These are phyloP conservation scores for Chionis minor DNA, from an alignment of 2,113 vertebrate species.

Conservation along the genomic window DNA sequence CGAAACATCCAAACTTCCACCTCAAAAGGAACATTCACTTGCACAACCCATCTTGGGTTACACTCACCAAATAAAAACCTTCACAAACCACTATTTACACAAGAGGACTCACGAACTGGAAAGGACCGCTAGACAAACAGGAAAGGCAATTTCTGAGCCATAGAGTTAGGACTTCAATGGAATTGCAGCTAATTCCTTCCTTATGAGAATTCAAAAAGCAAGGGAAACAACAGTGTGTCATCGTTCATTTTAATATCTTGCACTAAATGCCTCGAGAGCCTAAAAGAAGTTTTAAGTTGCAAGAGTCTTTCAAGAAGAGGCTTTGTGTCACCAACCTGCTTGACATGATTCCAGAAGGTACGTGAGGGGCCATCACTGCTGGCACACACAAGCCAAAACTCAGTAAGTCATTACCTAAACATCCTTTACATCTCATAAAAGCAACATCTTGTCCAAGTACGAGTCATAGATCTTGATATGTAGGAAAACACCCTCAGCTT, in stretches of 20 bases:
- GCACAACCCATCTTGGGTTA: neutral
- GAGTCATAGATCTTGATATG: neutral
- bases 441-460: neutral
- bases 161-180: neutral
- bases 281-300: neutral
- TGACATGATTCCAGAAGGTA: neutral
- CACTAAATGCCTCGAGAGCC: neutral
- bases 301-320: neutral
- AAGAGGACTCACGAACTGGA: neutral
- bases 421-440: neutral
- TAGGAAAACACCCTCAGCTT: neutral
- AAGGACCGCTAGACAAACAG: neutral
- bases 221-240: neutral
- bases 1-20: neutral
- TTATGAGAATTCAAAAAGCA: slow-evolving; percentile 1
- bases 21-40: neutral
- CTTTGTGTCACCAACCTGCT: neutral
- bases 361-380: fast-evolving
- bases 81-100: neutral
- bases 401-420: neutral
- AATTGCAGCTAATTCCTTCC: neutral
- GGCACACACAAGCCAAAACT: neutral
- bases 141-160: neutral
- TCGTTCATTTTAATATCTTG: neutral
- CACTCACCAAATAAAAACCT: neutral